phyloP scores from a whole-genome alignment of 1,140 invertebrate species.

The Tribolium castaneum region DNA sequence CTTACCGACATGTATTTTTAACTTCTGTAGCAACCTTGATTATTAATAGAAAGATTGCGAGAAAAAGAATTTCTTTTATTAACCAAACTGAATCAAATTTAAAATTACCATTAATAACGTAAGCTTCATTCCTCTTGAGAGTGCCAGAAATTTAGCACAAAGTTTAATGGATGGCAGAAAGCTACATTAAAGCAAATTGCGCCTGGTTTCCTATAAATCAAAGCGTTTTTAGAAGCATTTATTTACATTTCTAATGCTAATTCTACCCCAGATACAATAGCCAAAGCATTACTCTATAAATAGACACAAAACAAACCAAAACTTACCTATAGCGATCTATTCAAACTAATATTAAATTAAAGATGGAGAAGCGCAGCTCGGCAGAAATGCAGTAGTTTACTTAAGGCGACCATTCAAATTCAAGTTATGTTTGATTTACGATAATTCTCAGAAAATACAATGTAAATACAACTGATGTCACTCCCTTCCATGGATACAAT shows the following conservation, averaged over 20 bases:
- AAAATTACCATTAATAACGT: conserved; percentile 48
- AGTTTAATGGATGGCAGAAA: conserved; percentile 16
- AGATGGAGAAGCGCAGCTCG: neutral
- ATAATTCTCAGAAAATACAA: neutral
- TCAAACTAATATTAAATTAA: neutral
- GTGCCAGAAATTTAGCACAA: conserved; percentile 40
- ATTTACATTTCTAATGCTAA: conserved; percentile 17
- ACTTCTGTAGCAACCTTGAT: neutral
- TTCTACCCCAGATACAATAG: conserved; percentile 8
- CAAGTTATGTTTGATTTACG: neutral
- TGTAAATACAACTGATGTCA: neutral
- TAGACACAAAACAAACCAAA: neutral
- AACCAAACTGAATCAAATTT: neutral
- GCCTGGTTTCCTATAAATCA: conserved; percentile 19
- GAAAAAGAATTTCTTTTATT: conserved; percentile 23
- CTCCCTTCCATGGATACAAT: neutral
- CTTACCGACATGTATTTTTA: neutral
- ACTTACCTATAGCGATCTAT: conserved; percentile 1
- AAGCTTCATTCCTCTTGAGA: conserved; percentile 48
- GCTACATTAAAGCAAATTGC: conserved; percentile 35
- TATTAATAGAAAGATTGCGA: conserved; percentile 11
- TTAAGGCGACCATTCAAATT: neutral
- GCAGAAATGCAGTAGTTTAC: neutral
- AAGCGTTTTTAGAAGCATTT: conserved; percentile 17
- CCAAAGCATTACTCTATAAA: conserved; percentile 9